These are phyloP conservation scores for Trissoscelio sp. DNA, from an alignment of 2,888 invertebrate species.

Conservation along the genomic window DNA sequence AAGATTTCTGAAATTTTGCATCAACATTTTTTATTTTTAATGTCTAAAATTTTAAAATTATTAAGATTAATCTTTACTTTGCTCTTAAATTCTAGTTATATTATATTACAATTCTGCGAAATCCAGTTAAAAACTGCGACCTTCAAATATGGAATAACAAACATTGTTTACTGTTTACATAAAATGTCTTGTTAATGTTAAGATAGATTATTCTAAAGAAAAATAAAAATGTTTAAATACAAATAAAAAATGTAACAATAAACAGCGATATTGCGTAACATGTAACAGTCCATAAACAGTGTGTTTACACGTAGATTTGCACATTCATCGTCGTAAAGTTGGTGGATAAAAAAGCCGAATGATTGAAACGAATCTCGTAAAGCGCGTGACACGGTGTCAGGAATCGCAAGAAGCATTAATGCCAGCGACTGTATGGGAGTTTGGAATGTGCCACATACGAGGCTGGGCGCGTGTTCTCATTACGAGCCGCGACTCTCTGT, in stretches of 20 bases:
- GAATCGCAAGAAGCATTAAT: constrained; percentile 53
- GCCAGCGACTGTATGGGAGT: constrained; percentile 54
- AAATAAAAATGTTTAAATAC: too few species aligned
- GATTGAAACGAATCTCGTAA: constrained; percentile 55
- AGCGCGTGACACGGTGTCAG: constrained; percentile 50
- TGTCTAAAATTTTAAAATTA: too few species aligned
- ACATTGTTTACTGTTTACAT: too few species aligned
- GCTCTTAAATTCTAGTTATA: too few species aligned
- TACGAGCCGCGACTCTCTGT: constrained; percentile 59
- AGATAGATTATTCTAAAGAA: too few species aligned
- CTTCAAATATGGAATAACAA: too few species aligned
- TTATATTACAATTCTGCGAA: too few species aligned
- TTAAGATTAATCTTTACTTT: too few species aligned
- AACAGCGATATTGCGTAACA: constrained; percentile 3
- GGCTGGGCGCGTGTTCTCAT: constrained; percentile 64
- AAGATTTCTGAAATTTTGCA: too few species aligned
- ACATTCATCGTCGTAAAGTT: constrained; percentile 32
- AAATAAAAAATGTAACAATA: background rate
- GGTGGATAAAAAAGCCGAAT: constrained; percentile 36
- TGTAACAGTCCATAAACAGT: constrained; percentile 30
- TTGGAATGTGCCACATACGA: constrained; percentile 61
- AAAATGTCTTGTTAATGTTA: too few species aligned
- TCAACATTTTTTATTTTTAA: too few species aligned
- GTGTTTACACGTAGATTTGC: constrained; percentile 31
- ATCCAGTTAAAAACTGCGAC: too few species aligned